These are phyloP conservation scores for Sphinx pinastri DNA, from an alignment of 2,888 invertebrate species.

Conservation along the genomic window DNA sequence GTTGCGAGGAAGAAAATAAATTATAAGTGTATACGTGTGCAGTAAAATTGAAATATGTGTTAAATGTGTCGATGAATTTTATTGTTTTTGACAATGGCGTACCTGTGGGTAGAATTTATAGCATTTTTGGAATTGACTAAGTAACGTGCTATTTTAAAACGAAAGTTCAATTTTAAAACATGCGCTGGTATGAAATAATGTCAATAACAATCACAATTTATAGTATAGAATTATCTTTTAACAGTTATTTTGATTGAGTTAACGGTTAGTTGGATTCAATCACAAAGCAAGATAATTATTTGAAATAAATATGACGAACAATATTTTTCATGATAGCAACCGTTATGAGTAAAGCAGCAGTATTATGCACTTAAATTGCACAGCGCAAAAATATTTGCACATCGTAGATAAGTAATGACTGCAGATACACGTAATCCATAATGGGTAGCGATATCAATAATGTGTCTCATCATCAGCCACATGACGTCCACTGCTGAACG, in stretches of 20 bases:
- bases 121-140: neutral
- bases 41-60: slow-evolving; percentile 7
- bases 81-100: neutral
- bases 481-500: too few species aligned
- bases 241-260: too few species aligned
- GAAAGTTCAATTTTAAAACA: too few species aligned
- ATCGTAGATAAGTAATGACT: slow-evolving; percentile 6
- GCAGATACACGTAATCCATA: slow-evolving; percentile 24
- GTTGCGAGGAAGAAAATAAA: slow-evolving; percentile 15
- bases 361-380: slow-evolving; percentile 13
- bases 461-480: too few species aligned
- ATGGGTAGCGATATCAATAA: slow-evolving; percentile 20
- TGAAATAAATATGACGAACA: too few species aligned
- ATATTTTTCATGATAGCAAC: neutral
- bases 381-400: slow-evolving; percentile 22
- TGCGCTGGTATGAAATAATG: too few species aligned
- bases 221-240: too few species aligned
- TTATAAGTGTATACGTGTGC: slow-evolving; percentile 20
- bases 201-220: too few species aligned
- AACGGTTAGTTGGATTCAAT: too few species aligned
- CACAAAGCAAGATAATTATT: too few species aligned
- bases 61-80: neutral
- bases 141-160: neutral
- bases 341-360: neutral
- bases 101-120: neutral